Conservation (phyloP, 2,797 vertebrate genomes). For the Acestrorhynchus altus region DNA sequence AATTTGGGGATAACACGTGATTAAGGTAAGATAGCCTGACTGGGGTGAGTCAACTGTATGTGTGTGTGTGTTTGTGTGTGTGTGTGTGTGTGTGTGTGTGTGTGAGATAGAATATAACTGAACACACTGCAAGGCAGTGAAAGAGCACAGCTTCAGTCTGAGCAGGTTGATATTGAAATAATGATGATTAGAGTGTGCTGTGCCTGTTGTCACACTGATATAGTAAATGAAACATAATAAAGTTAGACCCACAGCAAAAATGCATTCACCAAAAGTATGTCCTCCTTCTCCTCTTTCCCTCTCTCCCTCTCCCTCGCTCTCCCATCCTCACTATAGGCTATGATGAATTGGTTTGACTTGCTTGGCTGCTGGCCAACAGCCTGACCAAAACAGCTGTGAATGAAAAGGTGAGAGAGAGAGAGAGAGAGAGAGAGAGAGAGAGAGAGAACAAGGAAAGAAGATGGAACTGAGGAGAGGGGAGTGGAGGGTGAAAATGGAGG, state of each 20-base stretch:
- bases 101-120: neutral
- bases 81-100: neutral
- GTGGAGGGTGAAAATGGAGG: neutral
- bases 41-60: conserved; percentile 26
- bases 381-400: conserved; percentile 23
- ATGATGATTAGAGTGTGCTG: neutral
- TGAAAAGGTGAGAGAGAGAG: neutral
- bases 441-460: neutral
- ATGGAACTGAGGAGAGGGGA: neutral
- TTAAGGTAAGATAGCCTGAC: conserved; percentile 49
- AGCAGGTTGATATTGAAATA: neutral
- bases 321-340: neutral
- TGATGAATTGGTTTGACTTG: conserved; percentile 32
- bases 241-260: neutral
- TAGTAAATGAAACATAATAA: neutral
- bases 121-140: too few relatives aligned
- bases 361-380: conserved; percentile 26
- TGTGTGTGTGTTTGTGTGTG: conserved; percentile 19
- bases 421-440: neutral
- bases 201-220: neutral
- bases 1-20: conserved; percentile 53
- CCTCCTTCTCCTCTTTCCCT: neutral
- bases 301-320: conserved; percentile 1
- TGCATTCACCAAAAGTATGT: neutral
- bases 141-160: too few relatives aligned